Evolutionary conservation across 2,797 vertebrate genomes (phyloP), one percentile per base, ranked within the genome.

Genomic region (Poeciliopsis turneri): DNA sequence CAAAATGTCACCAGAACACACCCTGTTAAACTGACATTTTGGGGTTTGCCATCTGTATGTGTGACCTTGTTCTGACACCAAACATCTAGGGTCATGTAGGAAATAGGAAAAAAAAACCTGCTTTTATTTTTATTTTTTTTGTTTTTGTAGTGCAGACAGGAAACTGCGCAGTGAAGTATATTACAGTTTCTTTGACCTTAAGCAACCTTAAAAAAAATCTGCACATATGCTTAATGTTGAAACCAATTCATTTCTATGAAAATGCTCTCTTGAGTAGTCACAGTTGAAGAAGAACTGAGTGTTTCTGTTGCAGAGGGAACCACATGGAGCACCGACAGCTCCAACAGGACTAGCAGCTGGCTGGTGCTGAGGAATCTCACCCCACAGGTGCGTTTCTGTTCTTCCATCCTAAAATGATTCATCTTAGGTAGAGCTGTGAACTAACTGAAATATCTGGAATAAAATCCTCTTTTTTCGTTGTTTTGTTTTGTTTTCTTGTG

Each of bases 301-400:
- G 3, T 5, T 16, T 86, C 72, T 78, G 2, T 84, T 78, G 1
- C 90, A 95, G 92, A 93, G 96, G 97, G 97, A 94, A 97, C 97
- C 89, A 97, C 98, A 5, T 99, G 98, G 98, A 99, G 98, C 84
- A 98, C 98, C 39, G 98, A 99, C 94, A 97, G 96, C 95, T 96
- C 97, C 92, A 97, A 95, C 94, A 97, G 98, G 91, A 97, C 97
- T 88, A 99, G 97, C 95, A 99, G 97, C 96, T 99, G 98, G 98
- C 96, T 99, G 90, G 98, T 99, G 80, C 96, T 99, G 88, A 96
- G 98, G 86, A 99, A 99, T 94, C 97, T 99, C 91, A 99, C 98
- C 0, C 98, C 98, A 87, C 98, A 99, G 95, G 98, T 98, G 94
- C 30, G 71, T 85, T 30, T 55, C 23, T 39, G 11, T 4, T 39